These are phyloP conservation scores for Xenentodon cancila DNA, from an alignment of 2,797 vertebrate species.

Conservation along the genomic window DNA sequence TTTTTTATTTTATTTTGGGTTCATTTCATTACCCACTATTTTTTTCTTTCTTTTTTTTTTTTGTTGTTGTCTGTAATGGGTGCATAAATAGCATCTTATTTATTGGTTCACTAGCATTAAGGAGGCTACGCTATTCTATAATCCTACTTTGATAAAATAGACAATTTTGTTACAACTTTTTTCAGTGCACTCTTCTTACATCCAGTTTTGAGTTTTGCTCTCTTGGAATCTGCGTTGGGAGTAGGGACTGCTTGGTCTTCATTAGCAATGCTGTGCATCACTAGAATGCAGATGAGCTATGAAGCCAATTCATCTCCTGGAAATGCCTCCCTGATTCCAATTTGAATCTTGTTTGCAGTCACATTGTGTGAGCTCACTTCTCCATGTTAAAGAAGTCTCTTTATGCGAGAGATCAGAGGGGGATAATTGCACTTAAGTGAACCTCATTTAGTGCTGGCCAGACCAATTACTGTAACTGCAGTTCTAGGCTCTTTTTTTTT, in stretches of 20 bases:
- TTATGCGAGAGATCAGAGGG: slow-evolving; percentile 82
- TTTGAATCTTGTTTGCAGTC: slow-evolving; percentile 83
- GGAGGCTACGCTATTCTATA: neutral
- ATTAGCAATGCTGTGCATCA: slow-evolving; percentile 76
- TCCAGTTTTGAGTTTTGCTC: slow-evolving; percentile 56
- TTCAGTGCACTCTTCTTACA: slow-evolving; percentile 30
- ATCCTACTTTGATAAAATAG: slow-evolving; percentile 31
- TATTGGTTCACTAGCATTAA: slow-evolving; percentile 25
- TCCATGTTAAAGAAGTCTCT: slow-evolving; percentile 80
- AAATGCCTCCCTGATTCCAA: slow-evolving; percentile 82
- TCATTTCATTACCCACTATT: too few species aligned
- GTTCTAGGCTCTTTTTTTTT: slow-evolving; percentile 68
- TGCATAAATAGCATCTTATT: slow-evolving; percentile 15
- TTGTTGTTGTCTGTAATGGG: neutral
- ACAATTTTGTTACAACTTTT: slow-evolving; percentile 36
- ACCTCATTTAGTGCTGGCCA: slow-evolving; percentile 82
- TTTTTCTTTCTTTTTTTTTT: too few species aligned
- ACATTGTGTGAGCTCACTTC: slow-evolving; percentile 80
- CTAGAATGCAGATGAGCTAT: slow-evolving; percentile 82
- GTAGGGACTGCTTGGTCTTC: slow-evolving; percentile 73
- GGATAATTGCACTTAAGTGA: slow-evolving; percentile 85
- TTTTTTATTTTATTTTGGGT: too few species aligned
- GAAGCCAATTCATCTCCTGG: slow-evolving; percentile 79
- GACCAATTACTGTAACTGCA: slow-evolving; percentile 84
- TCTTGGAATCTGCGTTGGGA: slow-evolving; percentile 53